A percentile compares a stretch with the other conserved stretches of the same genome.
phyloP scores from a whole-genome alignment of 2,888 invertebrate genomes.

The Chrysolina americana region DNA sequence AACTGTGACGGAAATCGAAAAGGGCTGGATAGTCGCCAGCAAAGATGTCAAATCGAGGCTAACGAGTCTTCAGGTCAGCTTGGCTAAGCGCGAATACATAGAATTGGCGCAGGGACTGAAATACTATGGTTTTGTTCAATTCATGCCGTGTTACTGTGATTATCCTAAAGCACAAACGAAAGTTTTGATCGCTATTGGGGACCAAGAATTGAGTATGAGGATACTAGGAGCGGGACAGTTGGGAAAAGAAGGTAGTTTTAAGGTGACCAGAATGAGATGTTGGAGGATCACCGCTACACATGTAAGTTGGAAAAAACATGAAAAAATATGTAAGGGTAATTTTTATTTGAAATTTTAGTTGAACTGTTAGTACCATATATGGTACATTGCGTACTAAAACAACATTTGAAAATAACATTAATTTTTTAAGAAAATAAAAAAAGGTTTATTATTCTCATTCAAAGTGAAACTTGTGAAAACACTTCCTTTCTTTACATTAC shows the following conservation, averaged over 20 bases:
- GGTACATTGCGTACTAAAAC: too few relatives aligned
- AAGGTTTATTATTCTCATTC: too few relatives aligned
- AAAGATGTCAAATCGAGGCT: constrained; percentile 78
- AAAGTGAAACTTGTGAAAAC: too few relatives aligned
- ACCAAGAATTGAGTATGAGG: constrained; percentile 86
- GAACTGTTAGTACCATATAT: too few relatives aligned
- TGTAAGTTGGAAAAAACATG: constrained; percentile 74
- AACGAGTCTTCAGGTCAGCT: constrained; percentile 79
- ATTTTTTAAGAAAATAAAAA: too few relatives aligned
- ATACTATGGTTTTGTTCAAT: constrained; percentile 91
- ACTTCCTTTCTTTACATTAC: too few relatives aligned
- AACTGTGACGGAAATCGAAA: constrained; percentile 87
- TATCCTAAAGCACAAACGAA: constrained; percentile 80
- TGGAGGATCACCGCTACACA: constrained; percentile 95
- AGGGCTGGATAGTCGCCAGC: constrained; percentile 87
- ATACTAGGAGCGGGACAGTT: constrained; percentile 74
- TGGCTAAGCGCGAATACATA: constrained; percentile 91
- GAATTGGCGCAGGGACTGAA: constrained; percentile 87
- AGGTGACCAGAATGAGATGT: constrained; percentile 96
- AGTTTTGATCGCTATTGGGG: constrained; percentile 86
- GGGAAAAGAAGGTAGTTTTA: constrained; percentile 88
- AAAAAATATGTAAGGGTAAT: too few relatives aligned
- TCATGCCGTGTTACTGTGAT: constrained; percentile 79
- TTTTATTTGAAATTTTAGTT: too few relatives aligned
- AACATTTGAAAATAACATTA: too few relatives aligned